Evolutionary conservation across 2,113 vertebrate species (phyloP).

Genomic region (Carettochelys insculpta): DNA sequence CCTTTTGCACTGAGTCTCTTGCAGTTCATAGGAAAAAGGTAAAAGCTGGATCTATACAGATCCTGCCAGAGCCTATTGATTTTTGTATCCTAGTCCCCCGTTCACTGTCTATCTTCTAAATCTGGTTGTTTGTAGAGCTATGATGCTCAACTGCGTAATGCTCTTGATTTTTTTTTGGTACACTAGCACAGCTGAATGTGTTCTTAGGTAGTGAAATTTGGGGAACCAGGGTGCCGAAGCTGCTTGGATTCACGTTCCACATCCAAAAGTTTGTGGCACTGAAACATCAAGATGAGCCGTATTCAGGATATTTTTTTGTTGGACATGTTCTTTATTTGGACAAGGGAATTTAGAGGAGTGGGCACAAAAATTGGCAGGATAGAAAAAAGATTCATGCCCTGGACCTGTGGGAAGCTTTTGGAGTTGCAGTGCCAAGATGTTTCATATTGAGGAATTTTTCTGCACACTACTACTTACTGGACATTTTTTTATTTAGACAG

Average conservation of each 20-base stretch:
- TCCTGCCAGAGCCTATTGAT: not conserved
- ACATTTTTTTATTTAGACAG: rapidly evolving
- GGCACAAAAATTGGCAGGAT: not conserved
- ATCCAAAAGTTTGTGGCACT: not conserved
- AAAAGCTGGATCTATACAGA: not conserved
- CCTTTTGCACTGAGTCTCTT: not conserved
- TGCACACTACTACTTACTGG: not conserved
- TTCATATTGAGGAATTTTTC: rapidly evolving
- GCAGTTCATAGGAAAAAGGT: not conserved
- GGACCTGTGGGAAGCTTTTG: rapidly evolving
- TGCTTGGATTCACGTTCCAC: not conserved
- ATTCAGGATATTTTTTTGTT: rapidly evolving
- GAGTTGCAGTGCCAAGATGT: rapidly evolving
- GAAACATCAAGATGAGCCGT: not conserved
- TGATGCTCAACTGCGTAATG: rapidly evolving
- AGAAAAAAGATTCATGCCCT: rapidly evolving
- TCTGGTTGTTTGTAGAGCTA: rapidly evolving
- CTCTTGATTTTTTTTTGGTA: rapidly evolving
- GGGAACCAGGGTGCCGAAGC: not conserved
- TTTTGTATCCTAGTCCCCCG: not conserved
- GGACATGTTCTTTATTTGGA: rapidly evolving
- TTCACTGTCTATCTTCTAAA: not conserved
- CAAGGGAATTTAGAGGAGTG: rapidly evolving
- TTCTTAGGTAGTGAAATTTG: rapidly evolving
- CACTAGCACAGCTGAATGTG: rapidly evolving